Evolutionary conservation across 2,113 vertebrate species (phyloP), one percentile per base, ranked within the genome.

Genomic region (Oxyruncus cristatus): DNA sequence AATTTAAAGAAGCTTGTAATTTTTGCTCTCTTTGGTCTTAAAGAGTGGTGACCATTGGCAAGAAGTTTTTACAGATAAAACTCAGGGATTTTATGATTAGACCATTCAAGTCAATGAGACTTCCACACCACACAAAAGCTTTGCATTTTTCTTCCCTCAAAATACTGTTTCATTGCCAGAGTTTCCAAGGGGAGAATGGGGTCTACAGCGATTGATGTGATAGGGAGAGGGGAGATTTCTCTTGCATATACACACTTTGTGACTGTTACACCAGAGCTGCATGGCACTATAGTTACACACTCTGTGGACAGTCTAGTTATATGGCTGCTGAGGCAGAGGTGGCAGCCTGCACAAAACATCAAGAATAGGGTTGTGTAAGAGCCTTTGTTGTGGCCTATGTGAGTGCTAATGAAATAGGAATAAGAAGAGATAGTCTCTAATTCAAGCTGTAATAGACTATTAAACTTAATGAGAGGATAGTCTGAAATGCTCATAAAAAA

Each of bases 261-360:
- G 8, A 66, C 23, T 61, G 8, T 77, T 53, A 63, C 5, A 8
- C 8, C n/a, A 78, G 28, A 18, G 26, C 3, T 35, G 15, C 7
- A 26, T 12, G 20, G 11, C 17, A 46, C 13, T 13, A 32, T 9
- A 65, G 8, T 23, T 42, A 35, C 2, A 30, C 0, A 0, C 11
- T 50, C 3, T 24, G 16, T 23, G 18, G 47, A 49, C 24, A 55
- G 23, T 26, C 28, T 71, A 52, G 8, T 71, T 85, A 39, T 2
- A 4, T 26, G 22, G 23, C 41, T 90, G 13, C 33, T 55, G 37
- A 26, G 11, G 6, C 35, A 82, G 39, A 67, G 20, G 6, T 18
- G 53, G 32, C 24, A 89, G 6, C 8, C n/a, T 67, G 17, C 18
- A 35, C 8, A 19, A 47, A 18, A 13, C 2, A 13, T 61, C 9